Conservation (phyloP, 2,113 vertebrate genomes). For the Paraplagusia blochii region DNA sequence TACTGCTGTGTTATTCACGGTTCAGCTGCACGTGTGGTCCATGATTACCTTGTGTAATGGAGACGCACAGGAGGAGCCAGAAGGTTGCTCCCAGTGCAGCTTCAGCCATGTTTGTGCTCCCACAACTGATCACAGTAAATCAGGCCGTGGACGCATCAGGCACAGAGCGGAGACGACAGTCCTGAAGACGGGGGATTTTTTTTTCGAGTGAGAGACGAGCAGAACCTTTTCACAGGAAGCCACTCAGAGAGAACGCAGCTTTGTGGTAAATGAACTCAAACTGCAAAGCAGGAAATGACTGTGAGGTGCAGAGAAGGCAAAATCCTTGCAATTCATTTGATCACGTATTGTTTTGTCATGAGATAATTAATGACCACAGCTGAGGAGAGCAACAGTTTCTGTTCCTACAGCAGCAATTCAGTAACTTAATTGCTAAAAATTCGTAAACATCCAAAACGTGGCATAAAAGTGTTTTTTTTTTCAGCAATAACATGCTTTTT, state of each 20-base stretch:
- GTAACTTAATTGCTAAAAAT: too few species aligned
- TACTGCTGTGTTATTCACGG: slow-evolving; percentile 7
- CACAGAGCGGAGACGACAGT: slow-evolving; percentile 7
- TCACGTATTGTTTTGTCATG: neutral
- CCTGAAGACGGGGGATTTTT: neutral
- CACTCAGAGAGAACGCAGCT: slow-evolving; percentile 8
- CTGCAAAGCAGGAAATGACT: slow-evolving; percentile 10
- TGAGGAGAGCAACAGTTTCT: too few species aligned
- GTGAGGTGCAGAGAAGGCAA: neutral
- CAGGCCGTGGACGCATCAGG: slow-evolving; percentile 24
- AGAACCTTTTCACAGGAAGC: slow-evolving; percentile 59
- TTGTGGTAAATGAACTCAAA: slow-evolving; percentile 19
- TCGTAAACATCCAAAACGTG: too few species aligned
- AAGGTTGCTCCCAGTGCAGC: slow-evolving; percentile 12
- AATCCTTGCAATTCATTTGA: neutral
- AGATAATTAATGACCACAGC: too few species aligned
- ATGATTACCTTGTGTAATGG: slow-evolving; percentile 63
- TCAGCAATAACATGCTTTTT: too few species aligned
- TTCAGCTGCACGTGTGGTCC: slow-evolving; percentile 5
- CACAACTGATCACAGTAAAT: slow-evolving; percentile 39
- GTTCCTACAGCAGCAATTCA: too few species aligned
- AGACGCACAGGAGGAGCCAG: slow-evolving; percentile 47
- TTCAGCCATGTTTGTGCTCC: slow-evolving; percentile 52
- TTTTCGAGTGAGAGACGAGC: slow-evolving; percentile 29
- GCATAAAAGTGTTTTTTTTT: too few species aligned